Evolutionary conservation across 2,888 invertebrate species (phyloP).

Genomic region (Mongoloraphidia duomilia): DNA sequence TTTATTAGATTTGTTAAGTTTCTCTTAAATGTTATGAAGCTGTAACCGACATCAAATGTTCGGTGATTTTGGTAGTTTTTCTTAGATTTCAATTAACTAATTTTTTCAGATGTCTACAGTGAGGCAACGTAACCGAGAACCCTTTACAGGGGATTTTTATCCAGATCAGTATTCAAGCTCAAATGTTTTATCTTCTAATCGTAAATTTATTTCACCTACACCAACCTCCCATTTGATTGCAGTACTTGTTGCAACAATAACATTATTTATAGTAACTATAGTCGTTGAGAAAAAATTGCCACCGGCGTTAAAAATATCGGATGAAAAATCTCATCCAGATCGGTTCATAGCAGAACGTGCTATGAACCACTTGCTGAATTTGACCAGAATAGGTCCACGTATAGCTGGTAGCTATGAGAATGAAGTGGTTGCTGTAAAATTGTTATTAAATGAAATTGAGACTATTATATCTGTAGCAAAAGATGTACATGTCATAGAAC

Average conservation of each 20-base stretch:
- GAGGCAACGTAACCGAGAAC: neutral
- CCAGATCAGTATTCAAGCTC: neutral
- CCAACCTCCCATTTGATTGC: conserved; percentile 34
- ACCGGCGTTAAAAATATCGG: conserved; percentile 31
- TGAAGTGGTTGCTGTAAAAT: conserved; percentile 41
- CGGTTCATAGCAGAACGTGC: conserved; percentile 50
- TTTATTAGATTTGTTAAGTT: too few species aligned
- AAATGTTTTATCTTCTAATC: neutral
- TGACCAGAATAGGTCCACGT: conserved; percentile 45
- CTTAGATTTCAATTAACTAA: neutral
- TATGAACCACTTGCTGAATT: conserved; percentile 44
- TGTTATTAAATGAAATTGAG: conserved; percentile 31
- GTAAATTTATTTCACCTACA: conserved; percentile 26
- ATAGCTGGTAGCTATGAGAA: conserved; percentile 53
- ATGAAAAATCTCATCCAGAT: conserved; percentile 26
- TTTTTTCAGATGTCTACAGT: neutral
- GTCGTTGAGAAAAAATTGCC: conserved; percentile 45
- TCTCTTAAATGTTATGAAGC: too few species aligned
- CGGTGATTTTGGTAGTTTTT: neutral
- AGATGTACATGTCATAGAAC: conserved; percentile 28
- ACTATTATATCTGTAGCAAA: conserved; percentile 31
- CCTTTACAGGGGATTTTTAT: neutral
- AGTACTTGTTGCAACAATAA: conserved; percentile 35
- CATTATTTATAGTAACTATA: conserved; percentile 37
- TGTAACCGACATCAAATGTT: too few species aligned